Percentiles rank a stretch among this genome's conserved stretches.
These are phyloP conservation scores for Protophormia terraenovae DNA, from an alignment of 2,888 invertebrate species.

Conservation along the genomic window DNA sequence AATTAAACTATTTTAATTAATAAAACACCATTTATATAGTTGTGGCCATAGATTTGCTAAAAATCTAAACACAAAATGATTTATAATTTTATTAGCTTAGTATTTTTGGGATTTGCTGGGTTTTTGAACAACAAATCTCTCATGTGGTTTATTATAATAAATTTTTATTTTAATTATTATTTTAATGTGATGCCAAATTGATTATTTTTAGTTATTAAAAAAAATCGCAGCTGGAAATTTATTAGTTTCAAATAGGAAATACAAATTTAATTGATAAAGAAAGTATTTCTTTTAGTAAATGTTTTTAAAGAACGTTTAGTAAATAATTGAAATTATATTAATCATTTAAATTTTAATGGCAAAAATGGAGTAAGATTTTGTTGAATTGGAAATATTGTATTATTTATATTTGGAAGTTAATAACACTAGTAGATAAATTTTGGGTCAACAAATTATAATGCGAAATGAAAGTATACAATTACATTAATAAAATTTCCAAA, in stretches of 20 bases:
- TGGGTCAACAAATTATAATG: no score
- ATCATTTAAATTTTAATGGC: no score
- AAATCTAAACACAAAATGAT: not conserved
- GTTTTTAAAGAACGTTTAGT: no score
- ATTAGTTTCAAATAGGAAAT: not conserved
- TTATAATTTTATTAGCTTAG: not conserved
- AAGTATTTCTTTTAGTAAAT: no score
- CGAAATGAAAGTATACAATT: no score
- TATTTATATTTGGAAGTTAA: no score
- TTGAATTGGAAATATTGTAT: no score
- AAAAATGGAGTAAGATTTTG: no score
- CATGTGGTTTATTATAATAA: not conserved
- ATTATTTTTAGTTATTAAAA: not conserved
- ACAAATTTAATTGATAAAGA: no score
- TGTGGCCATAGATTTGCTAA: not conserved
- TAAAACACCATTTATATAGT: not conserved
- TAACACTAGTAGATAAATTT: no score
- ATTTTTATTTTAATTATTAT: not conserved
- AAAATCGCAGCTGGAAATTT: not conserved
- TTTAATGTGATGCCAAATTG: not conserved
- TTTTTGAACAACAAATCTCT: not conserved
- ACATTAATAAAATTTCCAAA: no score
- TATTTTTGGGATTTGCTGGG: not conserved
- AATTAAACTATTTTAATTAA: not conserved
- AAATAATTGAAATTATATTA: no score